Base-by-base conservation (phyloP, 2,888 invertebrate species). In the Mimas tiliae region DNA sequence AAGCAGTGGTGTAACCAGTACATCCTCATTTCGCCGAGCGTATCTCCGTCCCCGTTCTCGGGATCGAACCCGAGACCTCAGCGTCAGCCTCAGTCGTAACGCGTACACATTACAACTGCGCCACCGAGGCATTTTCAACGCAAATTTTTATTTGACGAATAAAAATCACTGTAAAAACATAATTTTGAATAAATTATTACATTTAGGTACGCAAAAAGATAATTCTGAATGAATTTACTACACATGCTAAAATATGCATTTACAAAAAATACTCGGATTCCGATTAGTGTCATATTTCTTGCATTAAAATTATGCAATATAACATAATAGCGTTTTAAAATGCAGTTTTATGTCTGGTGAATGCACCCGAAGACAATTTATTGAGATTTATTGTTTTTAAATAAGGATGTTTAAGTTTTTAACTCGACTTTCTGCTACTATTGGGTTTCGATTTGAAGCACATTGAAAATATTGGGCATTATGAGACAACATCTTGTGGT, bases 271-370 rank as follows among this genome's bases (percentile, higher is more conserved):
- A 9, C 0, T 11, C 42, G 4, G 42, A 42, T 42, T 58, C 12
- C 19, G 11, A 58, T 58, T 58, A 42, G 38, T 58, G 58, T 19
- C 58, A 42, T 19, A 12, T 58, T 58, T 58, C 42, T 58, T 42
- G 58, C 42, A 42, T 58, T 42, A 0, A 19, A 19, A 50, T 14
- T 14, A 14, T 50, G 19, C 19, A 45, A 45, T 19, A 19, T 19
- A 19, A 16, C 48, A 48, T 16, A 19, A 21, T 19, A 9, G 1
- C 50, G 50, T 19, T 19, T 50, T 50, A 50, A 19, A 19, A 19
- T 48, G 48, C 48, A 48, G 7, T 19, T 4, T 48, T n/a, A 19
- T 50, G 14, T 19, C 16, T 50, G 19, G 8, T 3, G n/a, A 9
- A 19, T 50, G 50, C 50, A 50, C 3, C 19, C 8, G 16, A 50